Percentiles rank a stretch among this genome's conserved stretches.
Conservation (phyloP, 2,888 invertebrate genomes). For the Eilema depressum region DNA sequence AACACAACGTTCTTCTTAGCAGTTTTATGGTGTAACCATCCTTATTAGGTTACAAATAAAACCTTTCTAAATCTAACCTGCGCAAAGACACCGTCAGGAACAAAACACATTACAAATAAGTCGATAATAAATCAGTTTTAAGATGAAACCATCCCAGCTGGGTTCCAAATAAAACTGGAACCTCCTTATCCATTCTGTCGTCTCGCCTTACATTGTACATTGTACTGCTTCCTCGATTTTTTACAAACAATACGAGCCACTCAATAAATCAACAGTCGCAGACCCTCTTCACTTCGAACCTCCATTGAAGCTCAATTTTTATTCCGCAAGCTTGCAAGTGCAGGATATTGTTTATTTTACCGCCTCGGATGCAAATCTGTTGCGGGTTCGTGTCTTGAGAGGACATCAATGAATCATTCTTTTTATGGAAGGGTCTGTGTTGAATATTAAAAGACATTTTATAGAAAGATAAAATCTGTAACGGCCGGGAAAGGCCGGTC, state of each 20-base stretch:
- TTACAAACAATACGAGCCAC: neutral
- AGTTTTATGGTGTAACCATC: too few species aligned
- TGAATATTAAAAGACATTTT: slow-evolving; percentile 3
- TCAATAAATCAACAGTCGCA: slow-evolving; percentile 11
- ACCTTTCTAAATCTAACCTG: too few species aligned
- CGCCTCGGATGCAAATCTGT: slow-evolving; percentile 37
- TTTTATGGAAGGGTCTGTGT: neutral
- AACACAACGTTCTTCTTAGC: too few species aligned
- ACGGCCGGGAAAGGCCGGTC: neutral
- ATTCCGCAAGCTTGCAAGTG: slow-evolving; percentile 34
- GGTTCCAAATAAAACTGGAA: neutral
- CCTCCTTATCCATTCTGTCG: neutral
- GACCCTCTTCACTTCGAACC: slow-evolving; percentile 6
- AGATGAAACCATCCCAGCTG: neutral
- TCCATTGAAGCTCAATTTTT: slow-evolving; percentile 14
- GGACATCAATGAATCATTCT: slow-evolving; percentile 3
- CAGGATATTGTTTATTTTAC: slow-evolving; percentile 31
- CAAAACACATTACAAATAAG: too few species aligned
- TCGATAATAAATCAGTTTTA: too few species aligned
- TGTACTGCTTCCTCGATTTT: neutral
- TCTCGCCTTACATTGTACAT: neutral
- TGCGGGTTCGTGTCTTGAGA: slow-evolving; percentile 17
- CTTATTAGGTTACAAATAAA: too few species aligned
- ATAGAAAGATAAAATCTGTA: neutral
- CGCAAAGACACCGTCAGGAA: too few species aligned